These are phyloP conservation scores for Apolygus lucorum DNA, from an alignment of 1,140 invertebrate species.

Conservation along the genomic window DNA sequence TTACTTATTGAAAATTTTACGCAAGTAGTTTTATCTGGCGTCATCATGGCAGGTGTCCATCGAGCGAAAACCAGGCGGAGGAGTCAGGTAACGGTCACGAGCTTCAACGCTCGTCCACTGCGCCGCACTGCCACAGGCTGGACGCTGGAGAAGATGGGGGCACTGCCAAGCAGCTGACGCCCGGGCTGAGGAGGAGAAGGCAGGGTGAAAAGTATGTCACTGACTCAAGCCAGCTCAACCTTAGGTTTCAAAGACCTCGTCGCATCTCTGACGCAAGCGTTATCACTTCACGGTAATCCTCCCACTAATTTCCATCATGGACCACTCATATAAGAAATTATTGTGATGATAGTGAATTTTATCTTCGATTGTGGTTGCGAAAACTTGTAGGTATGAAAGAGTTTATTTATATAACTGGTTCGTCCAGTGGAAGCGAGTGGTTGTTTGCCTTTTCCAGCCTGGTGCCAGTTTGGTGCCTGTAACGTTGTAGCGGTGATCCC, in stretches of 20 bases:
- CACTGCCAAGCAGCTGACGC: slow-evolving; percentile 40
- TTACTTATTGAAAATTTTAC: no score
- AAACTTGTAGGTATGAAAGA: no score
- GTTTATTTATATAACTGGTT: no score
- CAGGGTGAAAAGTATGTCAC: slow-evolving; percentile 63
- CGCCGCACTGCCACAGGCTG: slow-evolving; percentile 38
- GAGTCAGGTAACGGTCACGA: slow-evolving; percentile 4
- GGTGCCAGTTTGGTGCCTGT: no score
- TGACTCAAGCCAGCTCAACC: slow-evolving; percentile 60
- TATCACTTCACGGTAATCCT: neutral
- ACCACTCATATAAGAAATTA: no score
- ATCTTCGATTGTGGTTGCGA: no score
- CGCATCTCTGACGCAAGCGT: slow-evolving; percentile 13
- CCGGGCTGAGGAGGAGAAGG: slow-evolving; percentile 55
- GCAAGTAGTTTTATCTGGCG: no score
- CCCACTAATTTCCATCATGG: slow-evolving; percentile 7
- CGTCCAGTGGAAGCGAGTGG: no score
- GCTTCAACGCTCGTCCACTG: slow-evolving; percentile 40
- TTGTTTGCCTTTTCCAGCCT: no score
- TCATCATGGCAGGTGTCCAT: slow-evolving; percentile 19
- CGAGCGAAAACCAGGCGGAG: neutral
- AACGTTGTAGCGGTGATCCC: no score
- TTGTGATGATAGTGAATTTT: no score
- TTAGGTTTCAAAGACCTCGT: slow-evolving; percentile 57
- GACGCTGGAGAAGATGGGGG: slow-evolving; percentile 30